Conservation (phyloP, 2,113 vertebrate species). For the Grus americana region DNA sequence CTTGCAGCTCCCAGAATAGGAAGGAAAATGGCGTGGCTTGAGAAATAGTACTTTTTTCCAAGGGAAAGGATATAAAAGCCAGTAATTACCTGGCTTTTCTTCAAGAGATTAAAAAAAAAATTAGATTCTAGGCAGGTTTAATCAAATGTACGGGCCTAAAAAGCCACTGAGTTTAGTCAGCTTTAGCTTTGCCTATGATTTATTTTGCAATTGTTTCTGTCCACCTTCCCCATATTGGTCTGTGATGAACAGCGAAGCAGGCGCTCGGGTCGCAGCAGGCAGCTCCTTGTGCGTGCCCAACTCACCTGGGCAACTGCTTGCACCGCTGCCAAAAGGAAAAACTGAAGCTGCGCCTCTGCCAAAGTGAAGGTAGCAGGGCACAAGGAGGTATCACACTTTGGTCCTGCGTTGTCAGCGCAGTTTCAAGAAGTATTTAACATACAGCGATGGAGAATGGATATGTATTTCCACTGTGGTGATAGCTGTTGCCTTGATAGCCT, state of each 20-base stretch:
- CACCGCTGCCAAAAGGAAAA: neutral
- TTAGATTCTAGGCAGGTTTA: neutral
- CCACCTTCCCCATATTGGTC: neutral
- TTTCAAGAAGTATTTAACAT: neutral
- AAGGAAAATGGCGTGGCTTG: neutral
- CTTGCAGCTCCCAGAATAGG: neutral
- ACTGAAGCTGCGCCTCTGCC: neutral
- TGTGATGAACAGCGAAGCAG: neutral
- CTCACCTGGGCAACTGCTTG: neutral
- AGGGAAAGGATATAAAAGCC: neutral
- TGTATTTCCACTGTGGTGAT: neutral
- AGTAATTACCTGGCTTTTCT: neutral
- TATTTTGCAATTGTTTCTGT: neutral
- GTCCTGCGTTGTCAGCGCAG: neutral
- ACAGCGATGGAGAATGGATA: neutral
- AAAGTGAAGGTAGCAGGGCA: fast-evolving
- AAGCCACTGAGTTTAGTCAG: fast-evolving
- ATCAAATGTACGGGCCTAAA: neutral
- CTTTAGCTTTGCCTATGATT: neutral
- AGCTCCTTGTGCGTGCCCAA: fast-evolving
- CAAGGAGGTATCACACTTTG: fast-evolving
- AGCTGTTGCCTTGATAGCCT: neutral
- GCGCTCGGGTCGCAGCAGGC: neutral
- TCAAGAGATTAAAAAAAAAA: neutral
- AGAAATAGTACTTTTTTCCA: neutral